A percentile compares a stretch with the other conserved stretches of the same genome.
These are phyloP conservation scores for Lucilia cuprina DNA, from an alignment of 1,140 invertebrate genomes.

Conservation along the genomic window DNA sequence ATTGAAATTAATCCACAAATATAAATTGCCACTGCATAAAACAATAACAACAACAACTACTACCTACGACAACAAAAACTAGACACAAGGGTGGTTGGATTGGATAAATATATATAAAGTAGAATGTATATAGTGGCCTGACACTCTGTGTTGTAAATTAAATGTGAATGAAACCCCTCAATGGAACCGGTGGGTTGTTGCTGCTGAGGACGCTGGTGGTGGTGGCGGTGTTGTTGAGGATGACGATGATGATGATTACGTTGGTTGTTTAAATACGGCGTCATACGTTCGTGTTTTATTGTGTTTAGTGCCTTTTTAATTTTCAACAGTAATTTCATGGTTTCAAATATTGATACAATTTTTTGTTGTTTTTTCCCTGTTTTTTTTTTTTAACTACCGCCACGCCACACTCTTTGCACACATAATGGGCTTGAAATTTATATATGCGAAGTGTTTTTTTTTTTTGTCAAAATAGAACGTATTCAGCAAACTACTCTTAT, in stretches of 20 bases:
- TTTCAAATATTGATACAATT: background rate
- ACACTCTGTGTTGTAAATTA: background rate
- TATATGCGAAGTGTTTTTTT: background rate
- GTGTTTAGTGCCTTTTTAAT: background rate
- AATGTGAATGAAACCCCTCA: background rate
- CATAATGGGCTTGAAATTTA: background rate
- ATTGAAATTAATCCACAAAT: conserved; percentile 7
- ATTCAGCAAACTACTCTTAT: too few species aligned
- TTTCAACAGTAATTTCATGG: conserved; percentile 1
- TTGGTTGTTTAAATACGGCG: background rate
- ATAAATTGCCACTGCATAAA: background rate
- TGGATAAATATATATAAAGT: too few species aligned
- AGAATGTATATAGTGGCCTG: background rate
- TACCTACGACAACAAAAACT: conserved; percentile 4
- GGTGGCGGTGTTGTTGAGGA: background rate
- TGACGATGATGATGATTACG: background rate
- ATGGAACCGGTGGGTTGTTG: background rate
- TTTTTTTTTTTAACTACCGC: background rate
- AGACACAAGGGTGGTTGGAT: background rate
- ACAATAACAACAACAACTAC: background rate
- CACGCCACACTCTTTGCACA: background rate
- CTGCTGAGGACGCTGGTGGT: background rate
- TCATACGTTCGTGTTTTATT: background rate
- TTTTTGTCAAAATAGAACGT: background rate
- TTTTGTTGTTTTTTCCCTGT: background rate